Evolutionary conservation across 1,140 invertebrate species (phyloP).

Genomic region (Drosophila serrata): DNA sequence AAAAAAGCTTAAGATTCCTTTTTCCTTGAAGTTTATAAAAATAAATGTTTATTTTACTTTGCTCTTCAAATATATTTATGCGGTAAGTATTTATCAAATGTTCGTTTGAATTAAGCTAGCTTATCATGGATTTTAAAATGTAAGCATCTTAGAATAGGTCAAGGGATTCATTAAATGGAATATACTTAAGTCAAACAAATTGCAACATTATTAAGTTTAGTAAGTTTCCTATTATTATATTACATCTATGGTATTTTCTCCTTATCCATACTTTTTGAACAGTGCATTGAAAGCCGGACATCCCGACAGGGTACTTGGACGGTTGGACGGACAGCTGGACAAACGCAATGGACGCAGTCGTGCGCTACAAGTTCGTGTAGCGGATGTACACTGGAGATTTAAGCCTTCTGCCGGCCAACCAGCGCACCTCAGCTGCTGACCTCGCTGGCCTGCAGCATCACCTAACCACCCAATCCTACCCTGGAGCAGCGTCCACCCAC

Average conservation of each 20-base stretch:
- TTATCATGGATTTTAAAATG: too few relatives aligned
- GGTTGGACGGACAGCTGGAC: constrained; percentile 19
- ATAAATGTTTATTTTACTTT: too few relatives aligned
- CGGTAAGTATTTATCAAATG: not conserved
- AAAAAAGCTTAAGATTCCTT: too few relatives aligned
- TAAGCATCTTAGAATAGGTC: not conserved
- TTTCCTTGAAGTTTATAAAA: too few relatives aligned
- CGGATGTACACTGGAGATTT: constrained; percentile 81
- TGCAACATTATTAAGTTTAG: not conserved
- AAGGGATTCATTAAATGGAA: not conserved
- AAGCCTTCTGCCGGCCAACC: constrained; percentile 58
- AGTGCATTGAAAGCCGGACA: constrained; percentile 30
- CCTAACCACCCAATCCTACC: not conserved
- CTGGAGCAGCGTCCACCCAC: not conserved
- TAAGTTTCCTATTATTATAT: too few relatives aligned
- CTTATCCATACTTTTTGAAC: not conserved
- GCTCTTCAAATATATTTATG: too few relatives aligned
- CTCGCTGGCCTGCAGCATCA: constrained; percentile 28
- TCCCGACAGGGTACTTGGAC: constrained; percentile 14
- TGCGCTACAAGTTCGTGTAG: constrained; percentile 79
- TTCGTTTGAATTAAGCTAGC: not conserved
- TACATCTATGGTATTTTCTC: not conserved
- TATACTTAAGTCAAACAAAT: not conserved
- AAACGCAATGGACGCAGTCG: constrained; percentile 63
- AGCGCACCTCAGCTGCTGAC: constrained; percentile 40